Conservation (phyloP, 2,113 vertebrate species). For the Malurus alboscapulatus region DNA sequence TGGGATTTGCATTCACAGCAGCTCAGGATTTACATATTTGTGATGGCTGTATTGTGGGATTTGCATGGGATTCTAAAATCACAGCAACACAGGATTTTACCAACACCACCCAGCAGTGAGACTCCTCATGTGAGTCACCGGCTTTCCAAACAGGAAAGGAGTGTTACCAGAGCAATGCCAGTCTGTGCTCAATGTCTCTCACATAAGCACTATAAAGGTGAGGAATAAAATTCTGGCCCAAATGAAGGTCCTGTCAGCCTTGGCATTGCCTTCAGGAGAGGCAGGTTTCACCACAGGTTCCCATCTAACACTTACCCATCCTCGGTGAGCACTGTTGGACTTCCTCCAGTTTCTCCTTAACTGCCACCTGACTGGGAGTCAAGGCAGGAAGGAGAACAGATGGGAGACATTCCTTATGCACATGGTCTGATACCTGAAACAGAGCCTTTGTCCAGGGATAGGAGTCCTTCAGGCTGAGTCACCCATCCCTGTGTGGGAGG, state of each 20-base stretch:
- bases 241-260: not conserved
- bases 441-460: not conserved
- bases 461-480: slow-evolving; percentile 41
- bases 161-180: not conserved
- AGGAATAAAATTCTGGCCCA: not conserved
- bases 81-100: not conserved
- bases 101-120: not conserved
- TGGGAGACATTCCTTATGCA: slow-evolving; percentile 6
- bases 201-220: not conserved
- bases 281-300: not conserved
- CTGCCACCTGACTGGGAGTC: not conserved
- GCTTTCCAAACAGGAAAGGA: not conserved
- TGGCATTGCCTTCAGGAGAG: not conserved
- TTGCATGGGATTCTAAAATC: slow-evolving; percentile 41
- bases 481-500: slow-evolving; percentile 30
- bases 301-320: not conserved
- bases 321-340: not conserved
- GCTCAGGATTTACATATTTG: slow-evolving; percentile 59
- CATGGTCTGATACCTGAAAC: not conserved
- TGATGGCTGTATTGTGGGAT: slow-evolving; percentile 21
- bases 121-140: not conserved
- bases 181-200: not conserved
- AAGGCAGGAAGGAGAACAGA: not conserved
- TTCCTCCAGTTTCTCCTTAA: not conserved
- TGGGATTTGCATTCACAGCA: slow-evolving; percentile 48